Base-by-base conservation (phyloP, 2,888 invertebrate genomes). In the Lacanobia oleracea region DNA sequence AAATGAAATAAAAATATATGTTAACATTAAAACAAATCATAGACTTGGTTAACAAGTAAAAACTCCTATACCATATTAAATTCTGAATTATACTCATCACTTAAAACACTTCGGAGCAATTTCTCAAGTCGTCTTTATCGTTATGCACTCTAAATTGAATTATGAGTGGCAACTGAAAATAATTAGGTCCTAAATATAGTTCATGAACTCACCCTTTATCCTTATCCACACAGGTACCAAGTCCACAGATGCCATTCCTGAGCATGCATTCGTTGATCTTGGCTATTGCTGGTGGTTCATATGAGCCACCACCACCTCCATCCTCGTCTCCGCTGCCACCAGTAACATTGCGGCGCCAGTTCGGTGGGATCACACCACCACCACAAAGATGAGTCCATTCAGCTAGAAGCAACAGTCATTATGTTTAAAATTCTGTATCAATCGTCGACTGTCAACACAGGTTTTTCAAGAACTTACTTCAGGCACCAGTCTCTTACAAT, bases 251-350 rank as follows among this genome's bases (percentile, higher is more conserved):
- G 84, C 97, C 97, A 69, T 97, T 97, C 76, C 98, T 93, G 67
- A 98, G 92, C 89, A 97, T 97, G 91, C 98, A 98, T 94, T 98
- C 98, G 93, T 98, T 97, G 84, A 98, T 95, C 94, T 90, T 95
- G 83, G 91, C 96, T 65, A 94, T 93, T 61, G 90, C 89, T 40
- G 91, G 90, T 7, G 94, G 91, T 72, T 87, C 88, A 74, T 88
- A 88, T 0, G 78, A 78, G 5, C 86, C 89, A 0, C 88, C 90
- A 1, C 86, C 87, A 0, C 57, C 54, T 0, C 79, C 85, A 2
- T 76, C 81, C 0, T 80, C 85, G 7, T 75, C 82, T 5, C 83
- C 87, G 1, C 72, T 77, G 12, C 82, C 85, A 0, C 89, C 90
- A 14, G 93, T 93, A 63, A 92, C 91, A 86, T 95, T 95, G 27